Percentiles rank a stretch among this genome's conserved stretches.
Conservation (phyloP, 2,797 vertebrate genomes). For the Stomatorhinus walkeri region DNA sequence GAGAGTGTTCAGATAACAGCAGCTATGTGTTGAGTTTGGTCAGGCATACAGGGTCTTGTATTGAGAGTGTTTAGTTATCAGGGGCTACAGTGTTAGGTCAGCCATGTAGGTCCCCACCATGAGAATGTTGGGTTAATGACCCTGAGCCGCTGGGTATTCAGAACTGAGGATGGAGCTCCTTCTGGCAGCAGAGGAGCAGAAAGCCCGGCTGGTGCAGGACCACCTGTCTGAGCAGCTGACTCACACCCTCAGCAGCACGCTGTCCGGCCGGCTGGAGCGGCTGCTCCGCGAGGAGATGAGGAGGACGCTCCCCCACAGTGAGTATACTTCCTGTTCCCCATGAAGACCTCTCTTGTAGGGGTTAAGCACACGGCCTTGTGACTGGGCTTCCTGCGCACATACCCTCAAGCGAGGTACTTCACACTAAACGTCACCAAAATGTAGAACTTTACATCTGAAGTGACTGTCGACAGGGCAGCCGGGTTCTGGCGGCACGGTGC, state of each 20-base stretch:
- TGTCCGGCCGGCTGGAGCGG: constrained; percentile 81
- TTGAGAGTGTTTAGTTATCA: not conserved
- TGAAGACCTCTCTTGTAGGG: not conserved
- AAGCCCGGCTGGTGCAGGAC: constrained; percentile 82
- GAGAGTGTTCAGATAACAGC: no score
- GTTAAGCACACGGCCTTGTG: not conserved
- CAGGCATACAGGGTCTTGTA: no score
- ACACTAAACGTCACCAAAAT: not conserved
- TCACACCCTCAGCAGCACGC: constrained; percentile 69
- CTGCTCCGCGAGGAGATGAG: constrained; percentile 91
- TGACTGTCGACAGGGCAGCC: not conserved
- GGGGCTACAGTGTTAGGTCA: not conserved
- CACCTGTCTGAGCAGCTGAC: constrained; percentile 84
- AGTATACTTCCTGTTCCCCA: constrained; percentile 41
- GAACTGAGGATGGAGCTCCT: constrained; percentile 77
- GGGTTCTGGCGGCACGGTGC: not conserved
- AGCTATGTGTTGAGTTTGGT: no score
- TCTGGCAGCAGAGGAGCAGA: constrained; percentile 73
- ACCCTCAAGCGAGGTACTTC: not conserved
- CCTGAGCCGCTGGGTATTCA: constrained; percentile 52
- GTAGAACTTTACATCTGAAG: not conserved
- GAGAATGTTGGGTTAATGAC: constrained; percentile 48
- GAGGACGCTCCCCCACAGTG: constrained; percentile 83
- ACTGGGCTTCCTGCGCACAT: not conserved
- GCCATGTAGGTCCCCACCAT: not conserved